Evolutionary conservation across 2,888 invertebrate species (phyloP), one percentile per base, ranked within the genome.

Genomic region (Odontocerum albicorne): DNA sequence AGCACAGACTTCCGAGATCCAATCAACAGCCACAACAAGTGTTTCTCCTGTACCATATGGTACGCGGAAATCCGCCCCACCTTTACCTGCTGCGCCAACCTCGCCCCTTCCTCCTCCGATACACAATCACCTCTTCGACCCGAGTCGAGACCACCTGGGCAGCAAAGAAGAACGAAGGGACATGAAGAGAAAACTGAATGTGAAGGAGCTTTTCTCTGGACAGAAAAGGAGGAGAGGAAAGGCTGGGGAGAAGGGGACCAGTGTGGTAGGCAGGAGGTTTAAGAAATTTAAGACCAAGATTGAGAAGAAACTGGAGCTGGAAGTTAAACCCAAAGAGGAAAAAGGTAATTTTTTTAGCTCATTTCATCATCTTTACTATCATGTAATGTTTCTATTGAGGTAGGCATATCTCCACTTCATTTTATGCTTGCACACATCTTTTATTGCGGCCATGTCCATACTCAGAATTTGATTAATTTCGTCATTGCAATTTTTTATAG

Each of bases 111-210:
- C 63, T 3, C 68, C 71, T 1, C 64, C 66, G 1, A 72, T 65
- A 60, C 75, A 78, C 60, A 78, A 71, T 2, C 78, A 78, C 54
- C 67, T 78, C 1, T 78, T 78, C 60, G 78, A 78, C 57, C 78
- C 78, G 0, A 69, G 76, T 1, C 67, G 76, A 15, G 78, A 78
- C 62, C 77, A 77, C 60, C 63, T 78, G 59, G 72, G 76, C 4
- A 82, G 85, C 0, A 88, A 88, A 68, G 85, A 85, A 65, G 87
- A 88, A 65, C 74, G 87, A 1, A 75, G 87, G 3, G 85, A 85
- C 65, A 83, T 81, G 66, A 88, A 87, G 68, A 72, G 87, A 3
- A 87, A 87, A 65, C 70, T 87, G 31, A 85, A 85, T 60, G 85
- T 87, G 1, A 84, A 84, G 64, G 84, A 84, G 62, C 74, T 88